These are phyloP conservation scores for Acanthosepion pharaonis DNA, from an alignment of 2,888 invertebrate species.

Conservation along the genomic window DNA sequence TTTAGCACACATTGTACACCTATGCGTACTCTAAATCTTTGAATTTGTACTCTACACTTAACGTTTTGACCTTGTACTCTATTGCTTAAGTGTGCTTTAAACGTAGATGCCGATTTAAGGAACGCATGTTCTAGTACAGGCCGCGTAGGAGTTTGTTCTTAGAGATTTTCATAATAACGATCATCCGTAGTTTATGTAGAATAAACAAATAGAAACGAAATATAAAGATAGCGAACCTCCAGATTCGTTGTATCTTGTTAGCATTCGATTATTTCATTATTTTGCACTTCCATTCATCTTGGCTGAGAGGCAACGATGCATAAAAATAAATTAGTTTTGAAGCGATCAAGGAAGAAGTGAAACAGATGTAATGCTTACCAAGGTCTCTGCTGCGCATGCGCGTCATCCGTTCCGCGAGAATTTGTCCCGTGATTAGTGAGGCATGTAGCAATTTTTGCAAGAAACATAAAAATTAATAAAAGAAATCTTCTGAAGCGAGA, in stretches of 20 bases:
- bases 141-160: too few relatives aligned
- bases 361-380: background rate
- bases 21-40: too few relatives aligned
- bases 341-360: background rate
- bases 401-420: background rate
- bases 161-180: background rate
- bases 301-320: background rate
- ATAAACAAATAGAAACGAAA: background rate
- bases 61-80: too few relatives aligned
- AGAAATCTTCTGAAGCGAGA: background rate
- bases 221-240: background rate
- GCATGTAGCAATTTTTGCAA: background rate
- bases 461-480: background rate
- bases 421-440: background rate
- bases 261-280: constrained; percentile 12
- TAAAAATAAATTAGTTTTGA: constrained; percentile 11
- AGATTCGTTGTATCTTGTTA: background rate
- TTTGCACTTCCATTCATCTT: background rate
- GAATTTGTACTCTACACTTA: too few relatives aligned
- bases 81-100: too few relatives aligned
- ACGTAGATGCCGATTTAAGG: too few relatives aligned
- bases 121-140: too few relatives aligned
- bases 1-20: too few relatives aligned
- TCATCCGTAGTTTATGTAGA: background rate
- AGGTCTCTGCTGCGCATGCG: background rate